A percentile compares a stretch with the other conserved stretches of the same genome.
phyloP scores from a whole-genome alignment of 2,113 vertebrate species.

The Tinamus guttatus region DNA sequence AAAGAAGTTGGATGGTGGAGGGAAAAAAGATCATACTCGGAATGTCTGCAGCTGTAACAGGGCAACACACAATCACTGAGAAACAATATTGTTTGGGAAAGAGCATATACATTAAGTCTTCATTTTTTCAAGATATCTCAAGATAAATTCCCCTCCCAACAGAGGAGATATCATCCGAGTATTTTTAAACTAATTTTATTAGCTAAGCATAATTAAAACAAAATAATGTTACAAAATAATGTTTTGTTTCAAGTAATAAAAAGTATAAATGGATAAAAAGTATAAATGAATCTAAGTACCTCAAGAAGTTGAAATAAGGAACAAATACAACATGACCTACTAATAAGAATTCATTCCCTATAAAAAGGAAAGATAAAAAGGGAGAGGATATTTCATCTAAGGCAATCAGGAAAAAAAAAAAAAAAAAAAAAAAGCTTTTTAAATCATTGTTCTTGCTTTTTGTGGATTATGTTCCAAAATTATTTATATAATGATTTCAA shows the following conservation, averaged over 20 bases:
- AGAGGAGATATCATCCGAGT: not conserved
- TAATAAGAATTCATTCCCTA: not conserved
- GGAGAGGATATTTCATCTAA: not conserved
- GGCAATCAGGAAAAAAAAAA: not conserved
- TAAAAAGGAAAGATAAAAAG: not conserved
- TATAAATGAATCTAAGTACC: conserved; percentile 9
- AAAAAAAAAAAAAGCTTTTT: not conserved
- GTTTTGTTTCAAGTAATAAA: not conserved
- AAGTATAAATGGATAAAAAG: conserved; percentile 42
- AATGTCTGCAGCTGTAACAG: conserved; percentile 50
- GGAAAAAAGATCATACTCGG: conserved; percentile 50
- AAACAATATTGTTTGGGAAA: not conserved
- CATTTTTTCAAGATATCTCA: not conserved
- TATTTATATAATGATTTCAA: not conserved
- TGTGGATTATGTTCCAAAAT: not conserved
- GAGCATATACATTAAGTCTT: fast-evolving
- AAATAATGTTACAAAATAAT: conserved; percentile 6
- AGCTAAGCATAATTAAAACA: not conserved
- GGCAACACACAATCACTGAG: not conserved
- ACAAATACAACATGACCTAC: not conserved
- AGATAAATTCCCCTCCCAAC: not conserved
- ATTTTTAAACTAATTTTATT: not conserved
- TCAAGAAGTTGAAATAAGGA: conserved; percentile 8
- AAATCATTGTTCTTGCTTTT: not conserved
- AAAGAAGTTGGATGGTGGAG: conserved; percentile 38